Percentiles rank a stretch among this genome's conserved stretches.
Evolutionary conservation across 2,797 vertebrate genomes (phyloP).

Genomic region (Calcarius lapponicus): DNA sequence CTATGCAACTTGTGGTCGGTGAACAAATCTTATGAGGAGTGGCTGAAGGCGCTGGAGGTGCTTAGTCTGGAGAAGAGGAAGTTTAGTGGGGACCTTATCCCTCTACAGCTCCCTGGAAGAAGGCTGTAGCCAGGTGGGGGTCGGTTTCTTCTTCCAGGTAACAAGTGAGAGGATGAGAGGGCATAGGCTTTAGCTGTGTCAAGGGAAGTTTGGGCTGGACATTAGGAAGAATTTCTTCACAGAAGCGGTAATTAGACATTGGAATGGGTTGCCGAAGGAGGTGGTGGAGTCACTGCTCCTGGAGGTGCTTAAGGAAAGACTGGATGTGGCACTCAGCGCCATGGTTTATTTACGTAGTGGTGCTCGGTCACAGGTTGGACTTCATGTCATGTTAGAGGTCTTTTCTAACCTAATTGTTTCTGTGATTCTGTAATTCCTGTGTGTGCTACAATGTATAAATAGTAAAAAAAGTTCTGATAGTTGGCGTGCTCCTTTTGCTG

Average conservation of each 20-base stretch:
- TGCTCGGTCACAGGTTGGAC: fast-evolving
- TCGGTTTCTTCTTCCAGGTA: neutral
- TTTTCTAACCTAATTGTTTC: neutral
- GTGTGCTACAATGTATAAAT: neutral
- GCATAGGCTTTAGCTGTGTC: neutral
- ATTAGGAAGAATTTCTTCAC: neutral
- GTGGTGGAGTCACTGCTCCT: fast-evolving
- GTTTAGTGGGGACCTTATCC: fast-evolving
- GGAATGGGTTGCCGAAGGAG: neutral
- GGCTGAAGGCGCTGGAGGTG: neutral
- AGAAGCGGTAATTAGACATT: too few relatives aligned
- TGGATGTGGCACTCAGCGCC: too few relatives aligned
- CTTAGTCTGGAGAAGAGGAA: neutral
- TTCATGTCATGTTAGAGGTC: neutral
- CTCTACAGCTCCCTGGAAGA: neutral
- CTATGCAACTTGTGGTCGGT: neutral
- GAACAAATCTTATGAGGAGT: neutral
- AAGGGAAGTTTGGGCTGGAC: neutral
- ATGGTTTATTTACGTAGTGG: neutral
- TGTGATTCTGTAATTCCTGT: neutral
- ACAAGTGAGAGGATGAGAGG: neutral
- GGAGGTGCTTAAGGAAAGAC: too few relatives aligned
- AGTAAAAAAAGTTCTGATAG: neutral
- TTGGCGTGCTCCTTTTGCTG: neutral
- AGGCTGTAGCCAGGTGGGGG: neutral